A percentile compares a stretch with the other conserved stretches of the same genome.
Conservation (phyloP, 2,797 vertebrate genomes). For the Agapornis canus region DNA sequence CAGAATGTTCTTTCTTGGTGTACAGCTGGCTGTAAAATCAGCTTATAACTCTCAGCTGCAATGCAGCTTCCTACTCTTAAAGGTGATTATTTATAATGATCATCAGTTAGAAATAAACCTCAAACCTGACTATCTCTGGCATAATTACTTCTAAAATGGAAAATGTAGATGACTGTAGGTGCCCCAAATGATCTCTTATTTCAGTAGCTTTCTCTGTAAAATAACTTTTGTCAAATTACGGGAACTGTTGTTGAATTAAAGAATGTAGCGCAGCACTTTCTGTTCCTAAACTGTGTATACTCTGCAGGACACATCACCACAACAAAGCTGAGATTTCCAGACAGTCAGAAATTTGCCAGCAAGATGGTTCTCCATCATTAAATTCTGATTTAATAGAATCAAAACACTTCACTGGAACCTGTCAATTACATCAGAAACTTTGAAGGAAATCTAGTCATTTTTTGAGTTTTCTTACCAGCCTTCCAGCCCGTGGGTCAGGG, state of each 20-base stretch:
- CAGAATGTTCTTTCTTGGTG: background rate
- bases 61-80: background rate
- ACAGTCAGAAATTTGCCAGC: background rate
- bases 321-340: background rate
- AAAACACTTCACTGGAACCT: background rate
- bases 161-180: background rate
- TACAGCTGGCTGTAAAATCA: background rate
- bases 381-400: background rate
- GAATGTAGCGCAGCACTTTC: background rate
- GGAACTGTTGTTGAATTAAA: background rate
- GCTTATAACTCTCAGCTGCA: background rate
- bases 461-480: background rate
- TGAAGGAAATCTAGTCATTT: background rate
- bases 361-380: background rate
- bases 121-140: background rate
- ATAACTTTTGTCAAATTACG: background rate
- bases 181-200: background rate
- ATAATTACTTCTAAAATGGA: background rate
- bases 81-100: background rate
- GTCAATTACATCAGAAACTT: background rate
- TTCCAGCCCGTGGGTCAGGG: background rate
- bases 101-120: background rate
- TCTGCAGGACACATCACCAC: background rate
- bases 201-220: background rate
- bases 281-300: background rate